These are phyloP conservation scores for Temnothorax curvispinosus DNA, from an alignment of 1,140 invertebrate genomes.

Conservation along the genomic window DNA sequence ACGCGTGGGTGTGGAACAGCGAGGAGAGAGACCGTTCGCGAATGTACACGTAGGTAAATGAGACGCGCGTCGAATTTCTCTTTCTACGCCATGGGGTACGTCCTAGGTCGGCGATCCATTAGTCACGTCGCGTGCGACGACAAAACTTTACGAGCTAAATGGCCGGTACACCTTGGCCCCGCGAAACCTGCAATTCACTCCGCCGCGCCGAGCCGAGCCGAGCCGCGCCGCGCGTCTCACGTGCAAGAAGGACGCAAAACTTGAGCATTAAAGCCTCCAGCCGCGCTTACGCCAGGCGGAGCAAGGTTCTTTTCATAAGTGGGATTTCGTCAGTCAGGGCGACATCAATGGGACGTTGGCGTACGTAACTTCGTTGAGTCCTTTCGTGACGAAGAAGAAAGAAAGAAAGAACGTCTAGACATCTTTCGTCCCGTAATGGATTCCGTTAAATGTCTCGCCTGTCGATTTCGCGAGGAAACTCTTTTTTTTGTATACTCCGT, in stretches of 20 bases:
- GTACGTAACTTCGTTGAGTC: conserved; percentile 40
- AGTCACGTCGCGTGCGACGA: conserved; percentile 69
- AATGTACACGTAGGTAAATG: neutral
- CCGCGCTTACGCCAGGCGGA: conserved; percentile 35
- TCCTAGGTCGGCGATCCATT: conserved; percentile 68
- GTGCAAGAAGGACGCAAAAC: conserved; percentile 68
- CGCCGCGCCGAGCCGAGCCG: conserved; percentile 13
- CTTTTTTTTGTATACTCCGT: neutral
- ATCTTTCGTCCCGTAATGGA: conserved; percentile 43
- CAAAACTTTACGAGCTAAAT: conserved; percentile 74
- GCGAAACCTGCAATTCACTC: conserved; percentile 73
- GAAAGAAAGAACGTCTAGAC: conserved; percentile 49
- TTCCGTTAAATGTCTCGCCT: conserved; percentile 56
- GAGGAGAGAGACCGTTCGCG: conserved; percentile 1
- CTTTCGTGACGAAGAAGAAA: conserved; percentile 38
- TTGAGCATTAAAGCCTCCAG: conserved; percentile 66
- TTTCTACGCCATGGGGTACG: conserved; percentile 49
- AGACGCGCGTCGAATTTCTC: conserved; percentile 64
- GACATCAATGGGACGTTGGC: conserved; percentile 56
- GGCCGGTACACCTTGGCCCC: conserved; percentile 75
- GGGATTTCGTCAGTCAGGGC: conserved; percentile 46
- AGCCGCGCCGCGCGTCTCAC: conserved; percentile 7
- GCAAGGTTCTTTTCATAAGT: conserved; percentile 35
- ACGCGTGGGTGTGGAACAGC: conserved; percentile 13
- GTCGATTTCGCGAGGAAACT: conserved; percentile 27